These are phyloP conservation scores for Phthorimaea operculella DNA, from an alignment of 1,140 invertebrate species.

Conservation along the genomic window DNA sequence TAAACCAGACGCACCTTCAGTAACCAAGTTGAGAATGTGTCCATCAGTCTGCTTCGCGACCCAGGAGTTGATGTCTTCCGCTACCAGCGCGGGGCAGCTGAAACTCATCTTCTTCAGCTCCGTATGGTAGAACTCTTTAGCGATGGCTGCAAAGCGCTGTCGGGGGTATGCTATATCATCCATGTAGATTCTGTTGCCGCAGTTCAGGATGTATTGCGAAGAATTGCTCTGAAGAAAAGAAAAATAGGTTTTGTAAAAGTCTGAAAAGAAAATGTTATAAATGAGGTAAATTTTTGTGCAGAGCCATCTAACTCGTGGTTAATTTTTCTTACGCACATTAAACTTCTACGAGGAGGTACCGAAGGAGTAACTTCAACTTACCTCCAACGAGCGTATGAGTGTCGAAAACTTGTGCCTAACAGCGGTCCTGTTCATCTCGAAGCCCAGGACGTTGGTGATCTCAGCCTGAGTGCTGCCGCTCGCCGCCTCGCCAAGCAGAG, in stretches of 20 bases:
- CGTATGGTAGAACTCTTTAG: constrained; percentile 66
- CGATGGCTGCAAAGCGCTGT: constrained; percentile 70
- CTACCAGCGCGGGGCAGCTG: constrained; percentile 60
- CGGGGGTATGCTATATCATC: constrained; percentile 66
- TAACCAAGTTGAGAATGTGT: constrained; percentile 75
- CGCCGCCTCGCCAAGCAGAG: constrained; percentile 78
- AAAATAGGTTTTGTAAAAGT: neutral
- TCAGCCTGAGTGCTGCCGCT: constrained; percentile 73
- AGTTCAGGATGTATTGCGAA: constrained; percentile 69
- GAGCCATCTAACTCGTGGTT: too few species aligned
- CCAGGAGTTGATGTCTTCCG: constrained; percentile 77
- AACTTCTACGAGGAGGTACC: too few species aligned
- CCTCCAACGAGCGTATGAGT: constrained; percentile 67
- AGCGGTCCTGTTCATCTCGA: constrained; percentile 62
- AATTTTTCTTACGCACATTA: too few species aligned
- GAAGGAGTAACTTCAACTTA: too few species aligned
- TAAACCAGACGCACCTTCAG: constrained; percentile 51
- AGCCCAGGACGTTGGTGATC: constrained; percentile 68
- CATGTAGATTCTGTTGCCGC: constrained; percentile 76
- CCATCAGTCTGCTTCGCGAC: constrained; percentile 75
- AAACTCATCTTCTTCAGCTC: constrained; percentile 75
- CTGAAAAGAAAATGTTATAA: neutral
- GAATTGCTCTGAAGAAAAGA: constrained; percentile 47
- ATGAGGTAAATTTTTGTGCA: neutral
- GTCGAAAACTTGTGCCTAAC: constrained; percentile 67